Conservation (phyloP, 1,140 invertebrate species). For the Caenorhabditis tropicalis region DNA sequence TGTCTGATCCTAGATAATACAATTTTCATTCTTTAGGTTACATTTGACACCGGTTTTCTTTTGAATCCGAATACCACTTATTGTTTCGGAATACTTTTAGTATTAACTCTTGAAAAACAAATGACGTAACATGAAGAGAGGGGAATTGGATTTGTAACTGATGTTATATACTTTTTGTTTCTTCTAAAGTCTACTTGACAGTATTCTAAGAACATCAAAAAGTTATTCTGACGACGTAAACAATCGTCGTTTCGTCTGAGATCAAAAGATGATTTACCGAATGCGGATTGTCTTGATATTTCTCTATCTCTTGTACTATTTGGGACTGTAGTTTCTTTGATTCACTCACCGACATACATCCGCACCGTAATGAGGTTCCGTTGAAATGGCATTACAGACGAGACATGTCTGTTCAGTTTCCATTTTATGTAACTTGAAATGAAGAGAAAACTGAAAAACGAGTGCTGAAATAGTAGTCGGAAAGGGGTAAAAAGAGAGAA, state of each 20-base stretch:
- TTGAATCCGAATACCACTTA: too few species aligned
- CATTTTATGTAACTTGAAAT: neutral
- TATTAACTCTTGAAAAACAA: too few species aligned
- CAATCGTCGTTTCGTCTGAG: neutral
- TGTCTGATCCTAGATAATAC: too few species aligned
- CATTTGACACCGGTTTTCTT: too few species aligned
- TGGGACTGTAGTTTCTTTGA: neutral
- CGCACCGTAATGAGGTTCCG: constrained; percentile 23
- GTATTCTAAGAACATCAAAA: neutral
- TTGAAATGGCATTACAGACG: neutral
- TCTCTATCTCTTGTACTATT: neutral
- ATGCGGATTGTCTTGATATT: too few species aligned
- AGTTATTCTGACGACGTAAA: neutral
- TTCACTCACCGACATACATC: constrained; percentile 22
- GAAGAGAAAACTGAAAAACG: neutral
- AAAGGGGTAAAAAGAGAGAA: neutral
- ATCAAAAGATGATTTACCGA: constrained; percentile 5
- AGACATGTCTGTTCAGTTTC: constrained; percentile 32
- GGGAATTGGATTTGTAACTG: neutral
- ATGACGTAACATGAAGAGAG: neutral
- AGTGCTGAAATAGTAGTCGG: constrained; percentile 17
- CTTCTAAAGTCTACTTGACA: neutral
- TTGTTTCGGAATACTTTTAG: too few species aligned
- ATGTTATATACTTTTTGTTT: neutral
- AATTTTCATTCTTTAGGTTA: too few species aligned